Evolutionary conservation across 2,888 invertebrate species (phyloP).

Genomic region (Tridacna gigas): DNA sequence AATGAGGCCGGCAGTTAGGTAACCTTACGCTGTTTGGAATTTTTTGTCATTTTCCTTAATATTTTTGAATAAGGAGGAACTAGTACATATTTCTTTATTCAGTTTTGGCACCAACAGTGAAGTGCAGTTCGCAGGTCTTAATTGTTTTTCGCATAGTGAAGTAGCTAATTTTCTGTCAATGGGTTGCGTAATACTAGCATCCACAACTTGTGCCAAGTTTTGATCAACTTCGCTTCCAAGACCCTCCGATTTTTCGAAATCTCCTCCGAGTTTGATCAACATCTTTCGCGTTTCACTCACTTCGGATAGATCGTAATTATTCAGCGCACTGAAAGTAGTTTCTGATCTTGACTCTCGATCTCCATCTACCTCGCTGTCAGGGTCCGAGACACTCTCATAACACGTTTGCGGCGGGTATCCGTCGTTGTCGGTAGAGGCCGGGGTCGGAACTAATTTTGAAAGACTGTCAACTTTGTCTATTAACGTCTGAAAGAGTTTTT

Average conservation of each 20-base stretch:
- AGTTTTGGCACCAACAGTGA: slow-evolving; percentile 1
- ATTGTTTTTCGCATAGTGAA: not conserved
- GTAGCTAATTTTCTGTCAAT: not conserved
- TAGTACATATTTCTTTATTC: slow-evolving; percentile 1
- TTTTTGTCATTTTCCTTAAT: slow-evolving; percentile 5
- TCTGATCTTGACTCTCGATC: too few species aligned
- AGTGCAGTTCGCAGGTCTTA: not conserved
- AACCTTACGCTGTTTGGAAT: not conserved
- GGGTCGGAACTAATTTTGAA: not conserved
- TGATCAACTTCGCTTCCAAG: not conserved
- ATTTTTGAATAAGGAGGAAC: not conserved
- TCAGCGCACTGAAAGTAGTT: too few species aligned
- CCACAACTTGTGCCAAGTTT: not conserved
- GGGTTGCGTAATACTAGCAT: not conserved
- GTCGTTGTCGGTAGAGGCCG: too few species aligned
- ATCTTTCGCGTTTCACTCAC: not conserved
- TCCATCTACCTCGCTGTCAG: too few species aligned
- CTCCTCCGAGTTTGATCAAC: not conserved
- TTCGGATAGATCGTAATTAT: not conserved
- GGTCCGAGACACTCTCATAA: too few species aligned
- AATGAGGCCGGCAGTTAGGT: not conserved
- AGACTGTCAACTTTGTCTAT: not conserved
- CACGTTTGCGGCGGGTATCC: not conserved
- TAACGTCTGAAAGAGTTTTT: not conserved
- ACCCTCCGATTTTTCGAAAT: not conserved